phyloP scores from a whole-genome alignment of 2,797 vertebrate genomes.

The Sebastiscus tertius region DNA sequence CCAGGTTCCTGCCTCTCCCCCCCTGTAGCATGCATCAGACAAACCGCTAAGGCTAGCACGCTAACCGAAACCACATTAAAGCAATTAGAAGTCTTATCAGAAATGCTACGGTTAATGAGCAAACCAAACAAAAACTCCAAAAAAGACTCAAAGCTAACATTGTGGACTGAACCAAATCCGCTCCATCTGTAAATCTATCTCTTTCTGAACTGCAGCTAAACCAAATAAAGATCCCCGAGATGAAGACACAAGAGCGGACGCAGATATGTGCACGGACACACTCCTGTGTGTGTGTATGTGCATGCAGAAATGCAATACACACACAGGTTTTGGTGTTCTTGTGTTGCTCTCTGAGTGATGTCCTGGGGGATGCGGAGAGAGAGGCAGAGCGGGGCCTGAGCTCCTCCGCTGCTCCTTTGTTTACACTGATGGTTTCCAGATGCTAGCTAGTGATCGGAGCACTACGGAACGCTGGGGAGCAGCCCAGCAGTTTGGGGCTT shows the following conservation, averaged over 20 bases:
- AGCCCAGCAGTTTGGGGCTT: constrained; percentile 86
- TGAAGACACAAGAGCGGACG: constrained; percentile 75
- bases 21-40: constrained; percentile 37
- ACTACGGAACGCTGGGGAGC: constrained; percentile 77
- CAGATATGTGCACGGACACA: constrained; percentile 25
- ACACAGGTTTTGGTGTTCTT: constrained; percentile 83
- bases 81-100: constrained; percentile 78
- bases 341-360: constrained; percentile 85
- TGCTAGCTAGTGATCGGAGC: constrained; percentile 83
- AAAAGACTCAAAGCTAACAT: constrained; percentile 70
- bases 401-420: constrained; percentile 91
- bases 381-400: constrained; percentile 84
- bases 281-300: background rate
- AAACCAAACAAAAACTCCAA: constrained; percentile 77
- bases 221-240: constrained; percentile 88
- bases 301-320: constrained; percentile 53
- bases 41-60: constrained; percentile 48
- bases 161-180: constrained; percentile 61
- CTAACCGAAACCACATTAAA: constrained; percentile 73
- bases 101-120: constrained; percentile 77
- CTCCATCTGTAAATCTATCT: constrained; percentile 78
- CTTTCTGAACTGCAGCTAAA: constrained; percentile 84
- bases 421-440: constrained; percentile 97
- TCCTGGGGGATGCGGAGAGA: constrained; percentile 81
- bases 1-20: constrained; percentile 52